A percentile compares a stretch with the other conserved stretches of the same genome.
These are phyloP conservation scores for Xestia ashworthii DNA, from an alignment of 2,888 invertebrate genomes.

Conservation along the genomic window DNA sequence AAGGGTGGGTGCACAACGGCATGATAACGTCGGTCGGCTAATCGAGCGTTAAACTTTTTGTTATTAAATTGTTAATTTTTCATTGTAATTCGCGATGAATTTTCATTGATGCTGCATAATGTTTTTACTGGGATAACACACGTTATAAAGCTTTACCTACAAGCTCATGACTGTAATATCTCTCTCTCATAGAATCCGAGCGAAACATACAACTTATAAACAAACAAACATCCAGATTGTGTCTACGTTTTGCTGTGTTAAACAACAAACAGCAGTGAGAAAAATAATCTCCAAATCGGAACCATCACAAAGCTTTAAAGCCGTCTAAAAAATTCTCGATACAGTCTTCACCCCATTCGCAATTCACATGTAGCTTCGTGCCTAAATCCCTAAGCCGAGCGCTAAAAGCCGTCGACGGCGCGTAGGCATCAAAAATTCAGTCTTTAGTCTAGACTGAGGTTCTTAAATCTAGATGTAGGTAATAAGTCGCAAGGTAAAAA, in stretches of 20 bases:
- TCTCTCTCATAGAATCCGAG: background rate
- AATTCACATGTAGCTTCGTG: conserved; percentile 66
- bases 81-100: conserved; percentile 37
- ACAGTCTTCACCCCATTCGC: conserved; percentile 49
- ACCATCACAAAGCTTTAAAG: conserved; percentile 16
- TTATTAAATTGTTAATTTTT: conserved; percentile 36
- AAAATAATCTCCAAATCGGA: conserved; percentile 11
- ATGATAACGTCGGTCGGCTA: conserved; percentile 26
- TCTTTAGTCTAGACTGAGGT: conserved; percentile 68
- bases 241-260: background rate
- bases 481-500: conserved; percentile 76
- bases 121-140: conserved; percentile 10
- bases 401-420: conserved; percentile 76
- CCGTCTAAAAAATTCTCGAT: conserved; percentile 48
- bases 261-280: background rate
- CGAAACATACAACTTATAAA: background rate
- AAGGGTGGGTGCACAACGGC: conserved; percentile 45
- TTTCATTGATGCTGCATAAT: conserved; percentile 32
- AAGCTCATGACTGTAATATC: background rate
- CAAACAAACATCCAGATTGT: background rate
- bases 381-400: conserved; percentile 59
- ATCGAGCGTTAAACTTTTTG: conserved; percentile 53
- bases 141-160: background rate
- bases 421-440: conserved; percentile 79
- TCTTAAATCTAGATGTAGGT: conserved; percentile 74